Percentiles rank a stretch among this genome's conserved stretches.
These are phyloP conservation scores for Dioctria rufipes DNA, from an alignment of 2,888 invertebrate genomes.

Conservation along the genomic window DNA sequence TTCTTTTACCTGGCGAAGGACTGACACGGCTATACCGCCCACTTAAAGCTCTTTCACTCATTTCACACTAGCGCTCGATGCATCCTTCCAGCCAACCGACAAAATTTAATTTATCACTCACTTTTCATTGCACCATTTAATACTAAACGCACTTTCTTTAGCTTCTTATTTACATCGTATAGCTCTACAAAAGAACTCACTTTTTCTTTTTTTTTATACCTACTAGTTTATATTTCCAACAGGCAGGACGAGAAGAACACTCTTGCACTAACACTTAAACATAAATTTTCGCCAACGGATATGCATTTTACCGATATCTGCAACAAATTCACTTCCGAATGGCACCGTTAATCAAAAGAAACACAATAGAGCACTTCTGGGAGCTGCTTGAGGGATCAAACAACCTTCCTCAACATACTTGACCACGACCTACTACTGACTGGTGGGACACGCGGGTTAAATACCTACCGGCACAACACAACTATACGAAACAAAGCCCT, in stretches of 20 bases:
- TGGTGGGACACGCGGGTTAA: background rate
- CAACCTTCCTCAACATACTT: constrained; percentile 30
- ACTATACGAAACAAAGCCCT: constrained; percentile 26
- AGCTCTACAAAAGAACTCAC: constrained; percentile 21
- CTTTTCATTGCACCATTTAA: constrained; percentile 1
- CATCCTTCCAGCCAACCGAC: constrained; percentile 37
- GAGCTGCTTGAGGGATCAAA: constrained; percentile 11
- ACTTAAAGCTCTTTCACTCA: constrained; percentile 65
- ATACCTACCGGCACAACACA: constrained; percentile 9
- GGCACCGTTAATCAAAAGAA: constrained; percentile 5
- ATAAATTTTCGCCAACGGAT: background rate
- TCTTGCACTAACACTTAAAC: background rate
- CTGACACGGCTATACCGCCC: constrained; percentile 70
- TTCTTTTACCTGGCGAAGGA: constrained; percentile 70
- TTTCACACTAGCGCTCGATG: constrained; percentile 57
- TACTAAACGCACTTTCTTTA: background rate
- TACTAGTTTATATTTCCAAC: too few relatives aligned
- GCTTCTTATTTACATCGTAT: background rate
- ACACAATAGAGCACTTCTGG: constrained; percentile 4
- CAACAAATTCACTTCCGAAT: constrained; percentile 11
- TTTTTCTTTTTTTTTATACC: background rate
- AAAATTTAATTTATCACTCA: background rate
- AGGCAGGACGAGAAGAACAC: background rate
- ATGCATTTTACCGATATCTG: constrained; percentile 4
- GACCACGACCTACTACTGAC: constrained; percentile 8